These are phyloP conservation scores for Lottia gigantea DNA, from an alignment of 2,888 invertebrate genomes.

Conservation along the genomic window DNA sequence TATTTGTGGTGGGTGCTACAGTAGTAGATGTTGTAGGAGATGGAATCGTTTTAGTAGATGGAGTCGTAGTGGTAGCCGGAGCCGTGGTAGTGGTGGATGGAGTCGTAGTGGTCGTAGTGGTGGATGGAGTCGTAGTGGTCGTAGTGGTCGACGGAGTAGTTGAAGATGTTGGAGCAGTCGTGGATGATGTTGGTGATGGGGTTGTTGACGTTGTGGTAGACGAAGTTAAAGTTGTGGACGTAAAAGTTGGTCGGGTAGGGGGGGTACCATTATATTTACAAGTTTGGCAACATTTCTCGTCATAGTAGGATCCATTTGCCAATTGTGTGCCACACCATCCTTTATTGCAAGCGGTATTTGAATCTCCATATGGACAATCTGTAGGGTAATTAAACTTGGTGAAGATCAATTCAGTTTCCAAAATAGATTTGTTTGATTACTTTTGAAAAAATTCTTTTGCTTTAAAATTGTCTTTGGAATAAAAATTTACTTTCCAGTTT, in stretches of 20 bases:
- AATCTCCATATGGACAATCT: slow-evolving; percentile 1
- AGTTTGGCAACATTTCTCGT: background rate
- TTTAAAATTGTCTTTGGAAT: too few species aligned
- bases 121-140: background rate
- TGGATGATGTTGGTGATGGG: background rate
- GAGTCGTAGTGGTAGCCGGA: slow-evolving; percentile 13
- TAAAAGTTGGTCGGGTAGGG: background rate
- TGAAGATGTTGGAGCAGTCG: background rate
- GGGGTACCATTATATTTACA: background rate
- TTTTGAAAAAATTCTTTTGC: too few species aligned
- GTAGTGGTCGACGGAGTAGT: background rate
- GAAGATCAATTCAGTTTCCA: too few species aligned
- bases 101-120: slow-evolving; percentile 10
- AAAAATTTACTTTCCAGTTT: too few species aligned
- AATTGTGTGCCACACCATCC: background rate
- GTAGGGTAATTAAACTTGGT: background rate
- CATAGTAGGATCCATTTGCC: background rate
- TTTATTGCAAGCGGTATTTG: background rate
- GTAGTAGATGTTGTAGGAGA: slow-evolving; percentile 12
- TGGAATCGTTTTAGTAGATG: slow-evolving; percentile 11
- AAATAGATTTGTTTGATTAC: too few species aligned
- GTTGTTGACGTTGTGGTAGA: background rate
- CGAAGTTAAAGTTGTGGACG: background rate
- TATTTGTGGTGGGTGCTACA: slow-evolving; percentile 5
- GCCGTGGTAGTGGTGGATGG: background rate